Percentiles rank a stretch among this genome's conserved stretches.
phyloP scores from a whole-genome alignment of 2,797 vertebrate species.

The Chromis chromis region DNA sequence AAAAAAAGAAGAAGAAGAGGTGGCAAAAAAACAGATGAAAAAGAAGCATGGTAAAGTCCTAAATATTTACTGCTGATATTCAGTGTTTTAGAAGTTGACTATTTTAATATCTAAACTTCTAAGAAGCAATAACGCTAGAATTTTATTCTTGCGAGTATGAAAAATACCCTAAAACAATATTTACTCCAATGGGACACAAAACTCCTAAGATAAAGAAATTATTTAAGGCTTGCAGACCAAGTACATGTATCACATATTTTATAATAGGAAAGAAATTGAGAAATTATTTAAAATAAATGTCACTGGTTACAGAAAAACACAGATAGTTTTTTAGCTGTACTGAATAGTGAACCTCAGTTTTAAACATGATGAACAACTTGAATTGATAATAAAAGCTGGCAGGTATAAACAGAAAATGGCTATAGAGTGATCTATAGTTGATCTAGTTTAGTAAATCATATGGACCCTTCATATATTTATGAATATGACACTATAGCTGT shows the following conservation, averaged over 20 bases:
- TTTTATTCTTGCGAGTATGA: neutral
- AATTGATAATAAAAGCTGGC: neutral
- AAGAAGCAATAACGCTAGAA: neutral
- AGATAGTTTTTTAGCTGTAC: no score
- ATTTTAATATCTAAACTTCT: neutral
- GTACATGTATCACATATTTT: neutral
- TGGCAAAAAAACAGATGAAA: neutral
- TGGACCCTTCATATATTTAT: neutral
- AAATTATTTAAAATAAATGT: neutral
- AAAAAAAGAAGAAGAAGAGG: neutral
- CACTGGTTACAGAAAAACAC: neutral
- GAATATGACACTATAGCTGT: neutral
- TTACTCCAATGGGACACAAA: neutral
- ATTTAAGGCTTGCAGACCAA: neutral
- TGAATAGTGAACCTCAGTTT: neutral
- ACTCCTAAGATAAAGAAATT: neutral
- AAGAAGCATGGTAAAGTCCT: neutral
- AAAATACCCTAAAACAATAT: conserved; percentile 13
- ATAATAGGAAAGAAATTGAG: neutral
- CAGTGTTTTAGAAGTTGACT: neutral
- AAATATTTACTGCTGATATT: conserved; percentile 5
- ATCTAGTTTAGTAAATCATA: neutral
- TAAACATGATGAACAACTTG: neutral
- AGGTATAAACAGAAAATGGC: neutral
- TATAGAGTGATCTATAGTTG: neutral